Evolutionary conservation across 2,113 vertebrate species (phyloP).

Genomic region (Ivindomyrus marchei): DNA sequence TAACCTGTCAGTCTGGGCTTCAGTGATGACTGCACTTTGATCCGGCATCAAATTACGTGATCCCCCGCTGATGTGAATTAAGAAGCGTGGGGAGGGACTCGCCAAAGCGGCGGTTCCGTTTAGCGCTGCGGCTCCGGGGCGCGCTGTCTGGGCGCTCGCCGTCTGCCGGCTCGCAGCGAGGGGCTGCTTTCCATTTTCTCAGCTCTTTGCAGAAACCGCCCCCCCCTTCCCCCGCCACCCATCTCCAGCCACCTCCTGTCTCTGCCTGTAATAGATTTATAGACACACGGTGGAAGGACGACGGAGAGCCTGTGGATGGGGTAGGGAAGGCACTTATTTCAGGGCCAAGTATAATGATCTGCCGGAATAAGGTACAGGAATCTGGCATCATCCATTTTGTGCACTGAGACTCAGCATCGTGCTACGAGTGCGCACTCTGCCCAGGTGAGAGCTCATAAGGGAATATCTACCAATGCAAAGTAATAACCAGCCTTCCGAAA

Average conservation of each 20-base stretch:
- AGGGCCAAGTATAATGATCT: not conserved
- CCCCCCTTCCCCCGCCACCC: too few relatives aligned
- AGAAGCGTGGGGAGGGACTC: conserved; percentile 50
- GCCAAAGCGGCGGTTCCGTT: conserved; percentile 51
- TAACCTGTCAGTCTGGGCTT: not conserved
- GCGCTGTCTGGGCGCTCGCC: conserved; percentile 16
- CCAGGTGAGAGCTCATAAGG: not conserved
- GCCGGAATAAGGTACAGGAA: not conserved
- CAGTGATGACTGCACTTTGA: not conserved
- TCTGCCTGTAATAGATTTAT: not conserved
- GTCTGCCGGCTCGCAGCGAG: not conserved
- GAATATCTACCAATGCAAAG: not conserved
- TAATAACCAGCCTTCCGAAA: not conserved
- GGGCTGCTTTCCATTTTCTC: not conserved
- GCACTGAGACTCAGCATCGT: not conserved
- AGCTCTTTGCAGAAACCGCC: not conserved
- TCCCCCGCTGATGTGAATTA: not conserved
- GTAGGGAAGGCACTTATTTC: not conserved
- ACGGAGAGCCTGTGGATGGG: not conserved
- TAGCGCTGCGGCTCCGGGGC: conserved; percentile 34
- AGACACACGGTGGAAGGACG: not conserved
- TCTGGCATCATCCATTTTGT: not conserved
- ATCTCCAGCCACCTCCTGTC: not conserved
- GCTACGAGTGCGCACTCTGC: not conserved
- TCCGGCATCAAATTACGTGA: not conserved